A percentile compares a stretch with the other conserved stretches of the same genome.
Conservation (phyloP, 2,113 vertebrate species). For the Takifugu bimaculatus region DNA sequence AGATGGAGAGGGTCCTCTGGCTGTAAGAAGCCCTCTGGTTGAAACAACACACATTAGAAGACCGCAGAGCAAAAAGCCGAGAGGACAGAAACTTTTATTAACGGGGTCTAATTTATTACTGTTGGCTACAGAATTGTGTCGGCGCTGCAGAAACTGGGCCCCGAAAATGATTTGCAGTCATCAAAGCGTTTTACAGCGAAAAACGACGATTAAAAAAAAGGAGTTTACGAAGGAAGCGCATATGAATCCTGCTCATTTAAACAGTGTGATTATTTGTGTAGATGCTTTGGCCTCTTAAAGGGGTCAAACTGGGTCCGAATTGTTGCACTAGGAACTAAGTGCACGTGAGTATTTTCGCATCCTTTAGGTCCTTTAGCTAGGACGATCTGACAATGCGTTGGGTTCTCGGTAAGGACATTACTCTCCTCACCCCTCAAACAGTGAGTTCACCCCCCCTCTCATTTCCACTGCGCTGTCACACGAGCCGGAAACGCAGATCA, state of each 20-base stretch:
- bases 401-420: slow-evolving; percentile 1
- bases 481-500: no score
- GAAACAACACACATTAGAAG: slow-evolving; percentile 12
- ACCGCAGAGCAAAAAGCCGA: background rate
- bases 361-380: no score
- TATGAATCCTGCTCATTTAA: slow-evolving; percentile 57
- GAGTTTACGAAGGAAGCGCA: slow-evolving; percentile 33
- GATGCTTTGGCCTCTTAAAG: slow-evolving; percentile 49
- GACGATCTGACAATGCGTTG: no score
- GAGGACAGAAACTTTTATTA: slow-evolving; percentile 23
- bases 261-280: slow-evolving; percentile 38
- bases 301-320: slow-evolving; percentile 47
- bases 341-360: slow-evolving; percentile 1
- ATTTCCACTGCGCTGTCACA: slow-evolving; percentile 17
- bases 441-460: slow-evolving; percentile 20
- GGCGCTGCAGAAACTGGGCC: slow-evolving; percentile 28
- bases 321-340: slow-evolving; percentile 20
- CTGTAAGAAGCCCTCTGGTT: slow-evolving; percentile 29
- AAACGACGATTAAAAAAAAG: slow-evolving; percentile 10
- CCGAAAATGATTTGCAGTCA: slow-evolving; percentile 47
- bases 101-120: slow-evolving; percentile 38
- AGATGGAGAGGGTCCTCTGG: slow-evolving; percentile 50
- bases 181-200: slow-evolving; percentile 40
- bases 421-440: slow-evolving; percentile 25
- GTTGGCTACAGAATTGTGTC: slow-evolving; percentile 28